Evolutionary conservation across 1,140 invertebrate genomes (phyloP), one percentile per base, ranked within the genome.

Genomic region (Solen grandis): DNA sequence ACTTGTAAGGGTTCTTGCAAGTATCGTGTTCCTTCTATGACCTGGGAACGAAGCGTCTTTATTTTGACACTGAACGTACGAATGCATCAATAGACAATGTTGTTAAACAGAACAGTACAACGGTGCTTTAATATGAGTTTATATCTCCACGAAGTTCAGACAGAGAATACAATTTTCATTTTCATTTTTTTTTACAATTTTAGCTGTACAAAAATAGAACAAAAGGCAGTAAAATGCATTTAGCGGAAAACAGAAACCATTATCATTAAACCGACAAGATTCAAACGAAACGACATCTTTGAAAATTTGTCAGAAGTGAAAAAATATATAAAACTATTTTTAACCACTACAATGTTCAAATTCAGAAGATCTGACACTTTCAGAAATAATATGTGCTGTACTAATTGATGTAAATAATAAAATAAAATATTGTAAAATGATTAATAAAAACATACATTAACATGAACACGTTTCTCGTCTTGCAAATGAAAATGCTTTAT

Each of bases 1-100:
- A 54, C 35, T 59, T 35, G 35, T 59, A 78, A 68, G 54, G 60
- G 22, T 22, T 69, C 63, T 31, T 78, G 19, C 41, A 46, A 10
- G 19, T 46, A 46, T 46, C 8, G 19, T 46, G 8, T 46, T 46
- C 19, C 41, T 46, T 46, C 41, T 46, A 10, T 46, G 19, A 46
- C n/a, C n/a, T n/a, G n/a, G n/a, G n/a, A n/a, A n/a, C n/a, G n/a
- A n/a, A n/a, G n/a, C n/a, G n/a, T n/a, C n/a, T n/a, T n/a, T n/a
- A n/a, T n/a, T n/a, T n/a, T n/a, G n/a, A n/a, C n/a, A n/a, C n/a
- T n/a, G n/a, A n/a, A n/a, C n/a, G n/a, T n/a, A n/a, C n/a, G n/a
- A n/a, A n/a, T n/a, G n/a, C n/a, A n/a, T n/a, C n/a, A n/a, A n/a
- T n/a, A n/a, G n/a, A n/a, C n/a, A n/a, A n/a, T n/a, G n/a, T n/a